A percentile compares a stretch with the other conserved stretches of the same genome.
Evolutionary conservation across 1,140 invertebrate genomes (phyloP).

Genomic region (Danaus plexippus): DNA sequence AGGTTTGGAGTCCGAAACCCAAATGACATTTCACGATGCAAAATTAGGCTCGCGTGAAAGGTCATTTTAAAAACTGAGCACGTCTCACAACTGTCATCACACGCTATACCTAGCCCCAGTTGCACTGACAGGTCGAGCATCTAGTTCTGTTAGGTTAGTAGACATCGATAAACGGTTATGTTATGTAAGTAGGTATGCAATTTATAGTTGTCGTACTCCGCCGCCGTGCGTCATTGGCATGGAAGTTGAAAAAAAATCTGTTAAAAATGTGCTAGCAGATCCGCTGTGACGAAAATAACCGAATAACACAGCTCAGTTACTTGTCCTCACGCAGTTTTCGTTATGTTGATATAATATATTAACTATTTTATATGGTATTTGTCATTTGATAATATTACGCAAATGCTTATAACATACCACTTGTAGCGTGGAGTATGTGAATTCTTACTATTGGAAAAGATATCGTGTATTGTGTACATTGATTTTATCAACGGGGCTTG

Average conservation of each 20-base stretch:
- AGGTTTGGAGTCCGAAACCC: conserved; percentile 15
- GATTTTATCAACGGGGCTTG: too few relatives aligned
- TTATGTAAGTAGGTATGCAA: conserved; percentile 38
- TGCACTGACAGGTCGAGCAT: conserved; percentile 57
- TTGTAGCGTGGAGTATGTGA: too few relatives aligned
- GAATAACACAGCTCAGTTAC: conserved; percentile 26
- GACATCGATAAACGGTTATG: conserved; percentile 60
- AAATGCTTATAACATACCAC: too few relatives aligned
- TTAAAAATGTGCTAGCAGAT: conserved; percentile 40
- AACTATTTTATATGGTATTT: too few relatives aligned
- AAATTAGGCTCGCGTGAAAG: conserved; percentile 22
- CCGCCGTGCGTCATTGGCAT: conserved; percentile 60
- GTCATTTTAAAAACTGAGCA: conserved; percentile 38
- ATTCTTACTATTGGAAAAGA: too few relatives aligned
- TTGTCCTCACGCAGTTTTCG: conserved; percentile 21
- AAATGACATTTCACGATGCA: conserved; percentile 23
- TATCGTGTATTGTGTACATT: too few relatives aligned
- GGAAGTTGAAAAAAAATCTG: conserved; percentile 42
- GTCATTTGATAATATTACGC: too few relatives aligned
- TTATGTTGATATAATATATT: too few relatives aligned
- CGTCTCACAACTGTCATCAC: conserved; percentile 50
- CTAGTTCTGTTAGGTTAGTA: conserved; percentile 65
- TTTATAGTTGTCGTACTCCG: conserved; percentile 38
- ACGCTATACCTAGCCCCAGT: conserved; percentile 60
- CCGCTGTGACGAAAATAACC: conserved; percentile 53